Evolutionary conservation across 2,888 invertebrate genomes (phyloP).

Genomic region (Drosophila nr. perissopoda): DNA sequence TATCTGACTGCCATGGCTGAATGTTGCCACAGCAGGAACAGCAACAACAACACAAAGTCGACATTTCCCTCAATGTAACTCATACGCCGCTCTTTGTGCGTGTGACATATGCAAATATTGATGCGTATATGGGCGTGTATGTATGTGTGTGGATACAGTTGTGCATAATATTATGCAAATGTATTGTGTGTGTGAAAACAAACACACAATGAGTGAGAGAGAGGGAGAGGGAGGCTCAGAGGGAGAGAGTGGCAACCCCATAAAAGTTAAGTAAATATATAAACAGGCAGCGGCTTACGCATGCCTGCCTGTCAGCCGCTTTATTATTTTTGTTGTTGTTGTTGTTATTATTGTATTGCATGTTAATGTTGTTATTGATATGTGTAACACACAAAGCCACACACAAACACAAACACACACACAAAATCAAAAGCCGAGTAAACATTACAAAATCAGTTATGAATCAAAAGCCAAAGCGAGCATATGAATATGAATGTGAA

Average conservation of each 20-base stretch:
- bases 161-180: conserved; percentile 68
- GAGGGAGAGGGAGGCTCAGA: background rate
- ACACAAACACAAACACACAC: background rate
- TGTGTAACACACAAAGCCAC: conserved; percentile 17
- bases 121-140: conserved; percentile 26
- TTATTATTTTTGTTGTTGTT: conserved; percentile 51
- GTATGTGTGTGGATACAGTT: conserved; percentile 34
- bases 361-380: conserved; percentile 75
- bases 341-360: conserved; percentile 53
- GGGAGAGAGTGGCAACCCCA: conserved; percentile 11
- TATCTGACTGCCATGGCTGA: conserved; percentile 18
- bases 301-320: conserved; percentile 61
- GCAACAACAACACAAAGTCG: background rate
- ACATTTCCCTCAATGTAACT: conserved; percentile 14
- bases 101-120: conserved; percentile 77
- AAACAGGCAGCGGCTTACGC: conserved; percentile 71
- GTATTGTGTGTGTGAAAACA: conserved; percentile 40
- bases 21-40: background rate
- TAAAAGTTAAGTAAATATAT: conserved; percentile 80
- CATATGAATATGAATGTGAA: conserved; percentile 46
- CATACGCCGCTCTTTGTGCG: conserved; percentile 57
- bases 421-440: conserved; percentile 38
- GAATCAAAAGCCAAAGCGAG: conserved; percentile 20
- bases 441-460: conserved; percentile 2
- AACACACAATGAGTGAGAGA: conserved; percentile 31